Percentiles rank a stretch among this genome's conserved stretches.
Conservation (phyloP, 1,140 invertebrate species). For the Zeugodacus cucurbitae region DNA sequence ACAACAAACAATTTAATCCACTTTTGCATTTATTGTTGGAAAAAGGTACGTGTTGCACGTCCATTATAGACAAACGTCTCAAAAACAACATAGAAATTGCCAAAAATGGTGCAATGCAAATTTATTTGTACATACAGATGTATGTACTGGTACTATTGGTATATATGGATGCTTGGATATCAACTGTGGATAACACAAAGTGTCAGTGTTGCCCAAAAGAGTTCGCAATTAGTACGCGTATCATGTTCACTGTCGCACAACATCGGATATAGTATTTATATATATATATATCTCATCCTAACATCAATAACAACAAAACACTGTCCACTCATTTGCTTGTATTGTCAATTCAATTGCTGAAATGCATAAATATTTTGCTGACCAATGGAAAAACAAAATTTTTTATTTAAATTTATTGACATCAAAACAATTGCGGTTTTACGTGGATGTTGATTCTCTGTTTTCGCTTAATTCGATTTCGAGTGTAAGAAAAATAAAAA, state of each 20-base stretch:
- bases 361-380: not conserved
- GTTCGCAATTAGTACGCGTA: conserved; percentile 30
- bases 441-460: no score
- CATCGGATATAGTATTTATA: not conserved
- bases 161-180: no score
- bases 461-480: no score
- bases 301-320: not conserved
- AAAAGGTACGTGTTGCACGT: conserved; percentile 15
- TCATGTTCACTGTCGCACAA: conserved; percentile 10
- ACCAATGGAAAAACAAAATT: not conserved
- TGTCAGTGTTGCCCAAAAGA: not conserved
- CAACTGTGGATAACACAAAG: not conserved
- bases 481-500: no score
- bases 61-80: not conserved
- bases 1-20: not conserved
- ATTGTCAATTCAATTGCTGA: not conserved
- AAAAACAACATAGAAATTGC: not conserved
- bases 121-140: not conserved
- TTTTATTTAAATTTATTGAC: no score
- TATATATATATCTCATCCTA: no score
- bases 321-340: not conserved
- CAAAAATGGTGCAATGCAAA: not conserved
- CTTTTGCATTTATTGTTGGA: not conserved
- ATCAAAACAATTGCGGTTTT: no score
- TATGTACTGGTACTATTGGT: no score